Evolutionary conservation across 2,113 vertebrate genomes (phyloP).

Genomic region (Pedetes capensis): DNA sequence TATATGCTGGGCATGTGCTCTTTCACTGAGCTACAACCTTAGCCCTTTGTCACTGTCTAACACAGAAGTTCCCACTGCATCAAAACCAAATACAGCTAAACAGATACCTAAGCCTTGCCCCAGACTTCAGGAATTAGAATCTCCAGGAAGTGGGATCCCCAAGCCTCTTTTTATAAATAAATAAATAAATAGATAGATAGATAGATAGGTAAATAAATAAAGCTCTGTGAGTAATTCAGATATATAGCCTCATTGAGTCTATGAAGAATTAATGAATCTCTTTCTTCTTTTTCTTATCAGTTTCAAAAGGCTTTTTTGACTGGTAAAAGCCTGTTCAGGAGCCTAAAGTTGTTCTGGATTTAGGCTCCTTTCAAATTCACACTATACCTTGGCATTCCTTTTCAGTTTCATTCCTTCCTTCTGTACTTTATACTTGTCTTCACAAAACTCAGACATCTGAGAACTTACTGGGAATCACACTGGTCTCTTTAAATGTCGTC

Average conservation of each 20-base stretch:
- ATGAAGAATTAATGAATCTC: not conserved
- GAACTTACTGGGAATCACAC: not conserved
- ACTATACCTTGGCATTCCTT: not conserved
- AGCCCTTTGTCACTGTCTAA: not conserved
- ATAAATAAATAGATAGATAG: too few relatives aligned
- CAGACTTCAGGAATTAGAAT: too few relatives aligned
- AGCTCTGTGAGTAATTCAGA: not conserved
- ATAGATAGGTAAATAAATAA: too few relatives aligned
- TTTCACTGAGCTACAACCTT: not conserved
- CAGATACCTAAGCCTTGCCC: not conserved
- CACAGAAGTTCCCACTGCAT: not conserved
- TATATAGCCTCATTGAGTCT: not conserved
- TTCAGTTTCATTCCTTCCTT: not conserved
- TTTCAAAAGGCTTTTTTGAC: not conserved
- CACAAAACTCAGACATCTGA: not conserved
- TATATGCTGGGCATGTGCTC: not conserved
- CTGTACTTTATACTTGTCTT: not conserved
- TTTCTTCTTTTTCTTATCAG: not conserved
- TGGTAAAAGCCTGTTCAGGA: not conserved
- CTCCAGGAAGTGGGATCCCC: too few relatives aligned
- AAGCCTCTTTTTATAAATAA: too few relatives aligned
- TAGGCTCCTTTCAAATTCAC: not conserved
- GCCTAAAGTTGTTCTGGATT: not conserved
- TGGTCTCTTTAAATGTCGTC: not conserved
- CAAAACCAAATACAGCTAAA: not conserved